Conservation (phyloP, 2,797 vertebrate genomes). For the Diglossa cyanea region DNA sequence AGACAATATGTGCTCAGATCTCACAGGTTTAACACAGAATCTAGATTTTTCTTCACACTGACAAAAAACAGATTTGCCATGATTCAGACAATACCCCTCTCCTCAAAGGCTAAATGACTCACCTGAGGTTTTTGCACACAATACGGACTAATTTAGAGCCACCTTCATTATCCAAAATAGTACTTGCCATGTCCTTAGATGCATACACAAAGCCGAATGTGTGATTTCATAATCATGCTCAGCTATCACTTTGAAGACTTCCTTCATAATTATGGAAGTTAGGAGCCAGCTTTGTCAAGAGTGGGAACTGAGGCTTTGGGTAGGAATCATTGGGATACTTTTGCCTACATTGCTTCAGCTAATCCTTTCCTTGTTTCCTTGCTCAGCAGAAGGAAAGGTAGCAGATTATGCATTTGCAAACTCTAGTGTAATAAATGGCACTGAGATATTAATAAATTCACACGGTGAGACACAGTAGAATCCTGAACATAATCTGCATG, state of each 20-base stretch:
- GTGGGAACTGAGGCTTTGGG: background rate
- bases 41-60: background rate
- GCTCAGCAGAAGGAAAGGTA: background rate
- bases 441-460: background rate
- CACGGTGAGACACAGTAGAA: background rate
- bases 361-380: background rate
- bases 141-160: background rate
- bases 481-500: background rate
- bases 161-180: background rate
- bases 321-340: background rate
- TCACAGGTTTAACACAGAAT: background rate
- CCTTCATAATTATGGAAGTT: background rate
- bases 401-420: background rate
- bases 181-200: rapidly evolving
- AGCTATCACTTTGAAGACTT: background rate
- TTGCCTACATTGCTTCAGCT: background rate
- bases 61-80: background rate
- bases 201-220: background rate
- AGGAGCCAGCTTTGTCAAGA: background rate
- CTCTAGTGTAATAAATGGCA: background rate
- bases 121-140: background rate
- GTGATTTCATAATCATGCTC: background rate
- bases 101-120: background rate
- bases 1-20: background rate
- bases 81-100: background rate